Percentiles rank a stretch among this genome's conserved stretches.
Conservation (phyloP, 2,113 vertebrate species). For the Oreotrochilus melanogaster region DNA sequence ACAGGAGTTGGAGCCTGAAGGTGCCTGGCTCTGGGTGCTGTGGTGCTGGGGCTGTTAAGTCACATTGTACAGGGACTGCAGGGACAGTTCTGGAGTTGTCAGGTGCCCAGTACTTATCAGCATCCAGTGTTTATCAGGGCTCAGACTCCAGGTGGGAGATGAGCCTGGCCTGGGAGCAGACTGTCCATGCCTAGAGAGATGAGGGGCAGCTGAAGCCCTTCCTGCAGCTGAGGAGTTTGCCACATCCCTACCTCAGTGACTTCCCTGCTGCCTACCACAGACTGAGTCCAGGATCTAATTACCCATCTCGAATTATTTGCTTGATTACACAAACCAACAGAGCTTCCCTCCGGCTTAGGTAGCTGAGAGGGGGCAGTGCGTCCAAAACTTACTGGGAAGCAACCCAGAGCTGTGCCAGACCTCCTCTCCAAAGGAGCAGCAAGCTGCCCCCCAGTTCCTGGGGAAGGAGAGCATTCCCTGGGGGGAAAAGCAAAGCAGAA, state of each 20-base stretch:
- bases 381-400: accelerated
- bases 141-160: too few relatives aligned
- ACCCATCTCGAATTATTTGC: background rate
- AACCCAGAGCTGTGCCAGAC: accelerated
- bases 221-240: background rate
- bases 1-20: background rate
- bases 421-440: background rate
- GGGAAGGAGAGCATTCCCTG: background rate
- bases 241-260: accelerated
- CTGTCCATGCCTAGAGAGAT: too few relatives aligned
- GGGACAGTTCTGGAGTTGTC: background rate
- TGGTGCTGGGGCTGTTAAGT: background rate
- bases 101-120: too few relatives aligned
- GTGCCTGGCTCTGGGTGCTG: background rate
- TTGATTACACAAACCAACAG: background rate
- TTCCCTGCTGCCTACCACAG: background rate
- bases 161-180: background rate
- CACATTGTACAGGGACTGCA: background rate
- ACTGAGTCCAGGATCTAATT: background rate
- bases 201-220: background rate
- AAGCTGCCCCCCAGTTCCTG: background rate
- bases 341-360: background rate
- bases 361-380: background rate
- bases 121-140: too few relatives aligned
- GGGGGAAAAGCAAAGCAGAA: background rate